Evolutionary conservation across 2,888 invertebrate species (phyloP).

Genomic region (Incurvaria masculella): DNA sequence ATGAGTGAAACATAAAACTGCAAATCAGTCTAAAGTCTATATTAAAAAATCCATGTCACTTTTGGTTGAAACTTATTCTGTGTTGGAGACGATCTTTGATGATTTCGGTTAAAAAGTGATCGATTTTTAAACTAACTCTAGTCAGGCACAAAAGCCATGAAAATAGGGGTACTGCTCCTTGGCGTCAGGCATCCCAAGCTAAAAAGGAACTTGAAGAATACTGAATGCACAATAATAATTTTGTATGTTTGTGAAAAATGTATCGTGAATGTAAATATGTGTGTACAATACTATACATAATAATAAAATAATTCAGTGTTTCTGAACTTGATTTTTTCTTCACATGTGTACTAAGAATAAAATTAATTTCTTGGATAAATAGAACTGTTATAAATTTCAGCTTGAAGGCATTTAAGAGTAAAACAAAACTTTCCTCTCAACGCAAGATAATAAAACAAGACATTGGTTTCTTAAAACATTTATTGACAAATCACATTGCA

Average conservation of each 20-base stretch:
- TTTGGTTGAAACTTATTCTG: slow-evolving; percentile 4
- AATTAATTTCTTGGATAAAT: too few relatives aligned
- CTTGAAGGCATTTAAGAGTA: too few relatives aligned
- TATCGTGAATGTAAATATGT: slow-evolving; percentile 50
- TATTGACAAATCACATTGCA: too few relatives aligned
- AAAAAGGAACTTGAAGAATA: too few relatives aligned
- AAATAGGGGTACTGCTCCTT: slow-evolving; percentile 20
- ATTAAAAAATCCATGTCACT: background rate
- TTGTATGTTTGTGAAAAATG: slow-evolving; percentile 45
- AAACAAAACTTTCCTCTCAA: too few relatives aligned
- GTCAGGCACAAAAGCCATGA: slow-evolving; percentile 5
- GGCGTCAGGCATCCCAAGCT: too few relatives aligned
- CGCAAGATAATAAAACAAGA: too few relatives aligned
- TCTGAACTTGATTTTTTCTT: background rate
- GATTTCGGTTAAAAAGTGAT: slow-evolving; percentile 25
- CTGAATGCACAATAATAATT: slow-evolving; percentile 35
- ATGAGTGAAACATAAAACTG: too few relatives aligned
- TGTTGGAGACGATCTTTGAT: slow-evolving; percentile 17
- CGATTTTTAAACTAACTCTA: slow-evolving; percentile 19
- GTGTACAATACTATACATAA: slow-evolving; percentile 51
- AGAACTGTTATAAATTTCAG: too few relatives aligned
- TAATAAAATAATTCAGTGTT: slow-evolving; percentile 32
- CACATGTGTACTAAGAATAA: too few relatives aligned
- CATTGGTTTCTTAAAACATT: too few relatives aligned
- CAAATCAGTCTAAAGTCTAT: too few relatives aligned